phyloP scores from a whole-genome alignment of 1,140 invertebrate genomes.

The Gryon sp. region DNA sequence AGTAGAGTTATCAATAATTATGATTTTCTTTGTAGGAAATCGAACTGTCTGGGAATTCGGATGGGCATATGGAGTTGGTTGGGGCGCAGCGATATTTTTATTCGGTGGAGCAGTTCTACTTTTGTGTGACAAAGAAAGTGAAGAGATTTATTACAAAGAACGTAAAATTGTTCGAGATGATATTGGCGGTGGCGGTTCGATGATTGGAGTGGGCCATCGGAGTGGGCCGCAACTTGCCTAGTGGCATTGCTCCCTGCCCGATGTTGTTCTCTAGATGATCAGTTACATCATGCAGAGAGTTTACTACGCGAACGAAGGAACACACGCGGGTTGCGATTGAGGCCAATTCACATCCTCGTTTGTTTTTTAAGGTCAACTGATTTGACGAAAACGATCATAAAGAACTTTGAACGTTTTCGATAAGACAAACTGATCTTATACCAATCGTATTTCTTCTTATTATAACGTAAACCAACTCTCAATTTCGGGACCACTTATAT shows the following conservation, averaged over 20 bases:
- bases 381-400: slow-evolving; percentile 18
- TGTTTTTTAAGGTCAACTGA: slow-evolving; percentile 6
- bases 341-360: slow-evolving; percentile 21
- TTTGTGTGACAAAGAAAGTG: slow-evolving; percentile 97
- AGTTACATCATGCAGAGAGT: slow-evolving; percentile 55
- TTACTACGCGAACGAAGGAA: slow-evolving; percentile 51
- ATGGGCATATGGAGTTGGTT: slow-evolving; percentile 98
- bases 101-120: slow-evolving; percentile 95
- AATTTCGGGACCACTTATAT: slow-evolving; percentile 50
- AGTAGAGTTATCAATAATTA: not conserved
- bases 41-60: slow-evolving; percentile 95
- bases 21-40: slow-evolving; percentile 83
- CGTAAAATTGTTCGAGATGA: slow-evolving; percentile 90
- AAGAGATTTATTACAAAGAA: slow-evolving; percentile 99
- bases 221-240: slow-evolving; percentile 81
- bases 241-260: slow-evolving; percentile 88
- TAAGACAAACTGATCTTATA: slow-evolving; percentile 21
- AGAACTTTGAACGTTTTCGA: slow-evolving; percentile 5
- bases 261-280: slow-evolving; percentile 84
- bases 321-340: slow-evolving; percentile 43
- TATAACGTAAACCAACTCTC: slow-evolving; percentile 37
- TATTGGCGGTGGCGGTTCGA: slow-evolving; percentile 78
- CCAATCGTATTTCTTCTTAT: slow-evolving; percentile 43
- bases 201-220: slow-evolving; percentile 75
- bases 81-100: slow-evolving; percentile 97